Conservation (phyloP, 1,140 invertebrate genomes). For the Monochamus saltuarius region DNA sequence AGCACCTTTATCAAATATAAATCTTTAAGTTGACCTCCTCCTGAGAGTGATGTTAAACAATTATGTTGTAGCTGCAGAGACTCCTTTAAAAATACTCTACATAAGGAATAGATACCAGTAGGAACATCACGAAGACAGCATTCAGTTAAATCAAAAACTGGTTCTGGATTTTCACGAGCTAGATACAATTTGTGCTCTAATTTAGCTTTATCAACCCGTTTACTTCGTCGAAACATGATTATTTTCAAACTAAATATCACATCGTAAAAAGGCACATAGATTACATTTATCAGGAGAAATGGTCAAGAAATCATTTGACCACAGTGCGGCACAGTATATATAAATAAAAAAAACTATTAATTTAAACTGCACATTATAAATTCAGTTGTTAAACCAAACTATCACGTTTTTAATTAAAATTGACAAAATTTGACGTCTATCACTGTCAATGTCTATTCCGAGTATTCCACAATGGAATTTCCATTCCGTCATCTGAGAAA, state of each 20-base stretch:
- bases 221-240: slow-evolving; percentile 47
- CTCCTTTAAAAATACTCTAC: slow-evolving; percentile 76
- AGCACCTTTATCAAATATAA: slow-evolving; percentile 67
- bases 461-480: too few species aligned
- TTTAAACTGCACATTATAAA: too few species aligned
- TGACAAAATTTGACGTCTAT: too few species aligned
- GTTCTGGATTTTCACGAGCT: slow-evolving; percentile 74
- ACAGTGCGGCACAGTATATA: too few species aligned
- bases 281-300: neutral
- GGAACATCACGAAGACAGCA: slow-evolving; percentile 70
- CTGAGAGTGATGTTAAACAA: slow-evolving; percentile 64
- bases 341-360: too few species aligned
- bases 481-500: too few species aligned
- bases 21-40: slow-evolving; percentile 70
- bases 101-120: slow-evolving; percentile 72
- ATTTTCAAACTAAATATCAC: slow-evolving; percentile 20
- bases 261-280: slow-evolving; percentile 28
- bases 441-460: too few species aligned
- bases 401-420: too few species aligned
- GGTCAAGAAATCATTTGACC: too few species aligned
- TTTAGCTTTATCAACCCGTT: slow-evolving; percentile 62
- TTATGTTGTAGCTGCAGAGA: slow-evolving; percentile 67
- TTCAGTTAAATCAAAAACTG: slow-evolving; percentile 72
- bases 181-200: slow-evolving; percentile 72
- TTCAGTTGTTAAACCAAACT: too few species aligned